Base-by-base conservation (phyloP, 2,113 vertebrate genomes). In the Amphiprion ocellaris region DNA sequence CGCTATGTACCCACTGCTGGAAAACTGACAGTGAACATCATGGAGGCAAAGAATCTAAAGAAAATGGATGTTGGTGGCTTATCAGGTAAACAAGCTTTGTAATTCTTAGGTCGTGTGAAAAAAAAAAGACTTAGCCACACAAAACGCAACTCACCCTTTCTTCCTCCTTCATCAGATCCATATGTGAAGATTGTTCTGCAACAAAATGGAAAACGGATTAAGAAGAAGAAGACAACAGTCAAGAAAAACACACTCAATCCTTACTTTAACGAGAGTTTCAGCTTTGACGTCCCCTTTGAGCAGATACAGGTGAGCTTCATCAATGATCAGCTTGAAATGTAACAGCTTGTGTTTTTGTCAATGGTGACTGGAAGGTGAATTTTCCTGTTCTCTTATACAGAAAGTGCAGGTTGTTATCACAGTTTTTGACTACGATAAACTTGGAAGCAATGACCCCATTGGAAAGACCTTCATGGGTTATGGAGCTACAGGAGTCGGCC, bases 221-320 rank as follows among this genome's bases (percentile, higher is more conserved):
- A 96, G 74, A 97, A 97, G 87, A 97, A 97, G 87, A 97, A 97
- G 91, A 97, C 97, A 0, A 97, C 96, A 2, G 96, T 97, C 15
- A 97, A 97, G 94, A 97, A 97, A 91, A 97, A 97, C 85, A 97
- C 96, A 0, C 93, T 97, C 50, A 97, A 97, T 55, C 97, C 97
- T 14, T 97, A 97, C 78, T 97, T 97, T 82, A 97, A 97, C 0
- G 97, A 97, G 82, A 96, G 96, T 71, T 97, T 97, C 89, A 97
- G 96, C 83, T 97, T 97, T 47, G 97, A 97, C 24, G 95, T 97
- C 50, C 95, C 97, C 66, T 97, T 97, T 66, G 96, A 96, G 65
- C 96, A 97, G 87, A 97, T 97, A 71, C 97, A 97, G 96, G 97
- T 97, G 74, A 14, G 59, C 16, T 81, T 64, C 15, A 46, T 37